Evolutionary conservation across 2,113 vertebrate genomes (phyloP), one percentile per base, ranked within the genome.

Genomic region (Phalacrocorax brasilianus): DNA sequence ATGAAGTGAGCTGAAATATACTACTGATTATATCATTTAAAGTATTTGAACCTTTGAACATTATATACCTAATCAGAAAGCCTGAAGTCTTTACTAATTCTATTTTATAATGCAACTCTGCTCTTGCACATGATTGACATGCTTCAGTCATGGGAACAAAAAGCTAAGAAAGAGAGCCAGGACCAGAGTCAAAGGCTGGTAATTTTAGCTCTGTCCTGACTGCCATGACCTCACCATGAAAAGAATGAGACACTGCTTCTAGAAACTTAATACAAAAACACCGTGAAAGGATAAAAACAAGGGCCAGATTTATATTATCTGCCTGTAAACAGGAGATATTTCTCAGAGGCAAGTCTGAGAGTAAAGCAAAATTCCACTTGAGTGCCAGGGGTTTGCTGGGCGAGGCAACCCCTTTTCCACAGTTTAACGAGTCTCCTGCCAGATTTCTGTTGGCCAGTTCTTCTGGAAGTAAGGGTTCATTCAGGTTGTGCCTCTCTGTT

Each of bases 181-280:
- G 35, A 75, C 22, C 66, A 42, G 30, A 87, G 21, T 73, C 40
- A 65, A 71, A 59, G 17, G 6, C 49, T 79, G 26, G 42, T 70
- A 61, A 88, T 95, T 95, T 79, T 84, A 92, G 9, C 17, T 92
- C 58, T 88, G 30, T 65, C 40, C 53, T 94, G 30, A 70, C 40
- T 84, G n/a, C 22, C 12, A 6, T 42, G 53, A 72, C 23, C 15
- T 83, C 30, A 65, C 11, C 12, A 27, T 26, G 59, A 93, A 72
- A 85, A 67, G 33, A 45, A 67, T 0, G 1, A 62, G 45, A 49
- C 12, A 32, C 4, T 0, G 0, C 45, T 80, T 92, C 63, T 86
- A 44, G 30, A 80, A 80, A 84, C 3, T 38, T 45, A 50, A n/a
- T 32, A n/a, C 13, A 55, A 62, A 28, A 84, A 45, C 8, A 52